phyloP scores from a whole-genome alignment of 1,140 invertebrate species.

The Orius laevigatus region DNA sequence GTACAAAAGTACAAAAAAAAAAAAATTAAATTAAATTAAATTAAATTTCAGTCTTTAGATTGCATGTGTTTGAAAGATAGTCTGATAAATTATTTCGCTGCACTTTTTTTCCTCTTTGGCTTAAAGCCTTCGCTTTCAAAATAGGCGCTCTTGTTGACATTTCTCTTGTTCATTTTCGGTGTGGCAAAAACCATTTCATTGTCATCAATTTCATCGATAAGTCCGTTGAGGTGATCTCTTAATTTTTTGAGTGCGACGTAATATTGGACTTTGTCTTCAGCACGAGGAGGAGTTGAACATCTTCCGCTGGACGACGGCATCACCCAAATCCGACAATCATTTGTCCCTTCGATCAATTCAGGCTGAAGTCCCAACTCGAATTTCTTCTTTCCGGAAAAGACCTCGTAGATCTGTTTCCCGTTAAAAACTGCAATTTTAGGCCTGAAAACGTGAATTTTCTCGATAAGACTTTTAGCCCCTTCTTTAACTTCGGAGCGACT shows the following conservation, averaged over 20 bases:
- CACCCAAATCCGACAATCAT: conserved; percentile 92
- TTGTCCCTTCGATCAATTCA: conserved; percentile 78
- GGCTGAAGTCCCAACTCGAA: conserved; percentile 92
- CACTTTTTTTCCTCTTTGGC: too few relatives aligned
- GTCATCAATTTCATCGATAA: conserved; percentile 69
- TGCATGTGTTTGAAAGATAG: too few relatives aligned
- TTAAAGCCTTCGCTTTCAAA: too few relatives aligned
- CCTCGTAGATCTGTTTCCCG: conserved; percentile 94
- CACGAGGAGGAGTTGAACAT: conserved; percentile 84
- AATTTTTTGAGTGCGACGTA: conserved; percentile 89
- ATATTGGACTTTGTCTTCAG: conserved; percentile 93
- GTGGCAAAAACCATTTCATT: conserved; percentile 82
- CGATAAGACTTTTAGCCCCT: conserved; percentile 70
- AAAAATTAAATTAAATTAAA: too few relatives aligned
- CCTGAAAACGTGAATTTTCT: conserved; percentile 76
- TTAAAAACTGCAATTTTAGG: conserved; percentile 97
- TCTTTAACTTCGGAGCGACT: conserved; percentile 90
- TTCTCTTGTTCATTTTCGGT: conserved; percentile 37
- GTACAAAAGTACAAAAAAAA: too few relatives aligned
- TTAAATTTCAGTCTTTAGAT: too few relatives aligned
- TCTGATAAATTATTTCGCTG: too few relatives aligned
- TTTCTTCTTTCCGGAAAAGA: conserved; percentile 91
- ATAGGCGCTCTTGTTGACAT: too few relatives aligned
- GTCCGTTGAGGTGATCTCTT: conserved; percentile 82
- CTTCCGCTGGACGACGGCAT: conserved; percentile 94